These are phyloP conservation scores for Paedocypris sp. DNA, from an alignment of 2,113 vertebrate species.

Conservation along the genomic window DNA sequence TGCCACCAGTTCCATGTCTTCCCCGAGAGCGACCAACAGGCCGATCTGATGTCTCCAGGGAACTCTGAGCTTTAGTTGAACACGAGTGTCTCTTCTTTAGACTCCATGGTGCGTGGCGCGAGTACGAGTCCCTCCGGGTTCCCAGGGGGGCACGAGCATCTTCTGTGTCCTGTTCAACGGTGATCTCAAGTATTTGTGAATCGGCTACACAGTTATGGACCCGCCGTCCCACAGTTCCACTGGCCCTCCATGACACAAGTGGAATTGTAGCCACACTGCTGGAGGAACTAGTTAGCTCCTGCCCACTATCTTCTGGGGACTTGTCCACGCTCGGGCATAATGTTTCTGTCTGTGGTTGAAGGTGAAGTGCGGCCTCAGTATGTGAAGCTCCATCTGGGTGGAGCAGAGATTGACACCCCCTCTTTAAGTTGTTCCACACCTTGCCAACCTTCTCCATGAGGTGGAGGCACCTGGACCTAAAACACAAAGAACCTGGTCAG, in stretches of 20 bases:
- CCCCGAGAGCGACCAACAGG: conserved; percentile 67
- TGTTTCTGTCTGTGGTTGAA: conserved; percentile 57
- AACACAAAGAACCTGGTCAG: conserved; percentile 28
- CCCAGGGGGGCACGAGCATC: conserved; percentile 59
- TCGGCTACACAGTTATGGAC: conserved; percentile 87
- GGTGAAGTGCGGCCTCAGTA: conserved; percentile 51
- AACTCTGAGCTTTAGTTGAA: conserved; percentile 92
- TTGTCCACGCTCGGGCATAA: conserved; percentile 61
- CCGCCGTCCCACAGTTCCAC: conserved; percentile 42
- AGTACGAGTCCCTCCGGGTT: conserved; percentile 87
- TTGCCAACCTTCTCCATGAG: conserved; percentile 91
- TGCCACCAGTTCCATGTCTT: conserved; percentile 54
- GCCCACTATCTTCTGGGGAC: conserved; percentile 52
- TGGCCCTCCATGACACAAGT: conserved; percentile 55
- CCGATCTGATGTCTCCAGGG: conserved; percentile 71
- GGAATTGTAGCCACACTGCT: conserved; percentile 60
- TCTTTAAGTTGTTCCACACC: conserved; percentile 98
- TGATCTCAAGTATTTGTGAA: conserved; percentile 89
- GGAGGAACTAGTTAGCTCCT: conserved; percentile 59
- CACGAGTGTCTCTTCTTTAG: conserved; percentile 98
- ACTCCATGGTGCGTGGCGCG: conserved; percentile 90
- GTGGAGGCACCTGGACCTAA: conserved; percentile 66
- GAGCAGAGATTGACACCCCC: conserved; percentile 90
- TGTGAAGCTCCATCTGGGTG: conserved; percentile 56
- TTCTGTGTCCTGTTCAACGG: conserved; percentile 78